Percentiles rank a stretch among this genome's conserved stretches.
phyloP scores from a whole-genome alignment of 1,140 invertebrate genomes.

The Chrysoperla carnea region DNA sequence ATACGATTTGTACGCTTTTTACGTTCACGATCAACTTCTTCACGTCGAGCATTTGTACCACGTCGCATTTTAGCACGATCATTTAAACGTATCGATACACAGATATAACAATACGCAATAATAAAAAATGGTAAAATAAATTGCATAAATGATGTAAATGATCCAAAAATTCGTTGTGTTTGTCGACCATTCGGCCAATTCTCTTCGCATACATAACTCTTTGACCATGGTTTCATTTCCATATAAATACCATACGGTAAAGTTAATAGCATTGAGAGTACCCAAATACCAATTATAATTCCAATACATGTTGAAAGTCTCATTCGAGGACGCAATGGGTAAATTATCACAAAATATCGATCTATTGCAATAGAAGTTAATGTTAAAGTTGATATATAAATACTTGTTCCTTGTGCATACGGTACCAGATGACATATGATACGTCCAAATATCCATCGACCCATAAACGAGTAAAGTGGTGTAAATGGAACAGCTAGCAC shows the following conservation, averaged over 20 bases:
- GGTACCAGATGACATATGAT: slow-evolving; percentile 77
- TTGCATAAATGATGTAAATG: slow-evolving; percentile 69
- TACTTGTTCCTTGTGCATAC: slow-evolving; percentile 74
- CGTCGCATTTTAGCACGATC: slow-evolving; percentile 57
- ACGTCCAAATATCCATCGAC: slow-evolving; percentile 75
- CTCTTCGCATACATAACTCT: slow-evolving; percentile 56
- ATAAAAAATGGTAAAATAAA: slow-evolving; percentile 88
- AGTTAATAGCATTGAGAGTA: slow-evolving; percentile 66
- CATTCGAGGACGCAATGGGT: slow-evolving; percentile 86
- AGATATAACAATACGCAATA: slow-evolving; percentile 81
- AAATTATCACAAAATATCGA: slow-evolving; percentile 88
- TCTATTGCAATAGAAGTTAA: slow-evolving; percentile 93
- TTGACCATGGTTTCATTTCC: slow-evolving; percentile 12
- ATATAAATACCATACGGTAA: slow-evolving; percentile 84
- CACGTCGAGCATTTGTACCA: slow-evolving; percentile 47
- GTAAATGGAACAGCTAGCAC: slow-evolving; percentile 83
- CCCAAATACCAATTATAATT: slow-evolving; percentile 79
- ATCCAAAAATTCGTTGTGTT: slow-evolving; percentile 61
- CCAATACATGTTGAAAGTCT: slow-evolving; percentile 58
- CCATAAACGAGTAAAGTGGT: slow-evolving; percentile 74
- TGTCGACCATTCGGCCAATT: slow-evolving; percentile 59
- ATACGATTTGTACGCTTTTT: slow-evolving; percentile 74
- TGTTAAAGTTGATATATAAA: slow-evolving; percentile 90
- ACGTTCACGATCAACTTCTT: slow-evolving; percentile 52
- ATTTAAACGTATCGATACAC: slow-evolving; percentile 71